Evolutionary conservation across 2,113 vertebrate genomes (phyloP).

Genomic region (Corythoichthys intestinalis): DNA sequence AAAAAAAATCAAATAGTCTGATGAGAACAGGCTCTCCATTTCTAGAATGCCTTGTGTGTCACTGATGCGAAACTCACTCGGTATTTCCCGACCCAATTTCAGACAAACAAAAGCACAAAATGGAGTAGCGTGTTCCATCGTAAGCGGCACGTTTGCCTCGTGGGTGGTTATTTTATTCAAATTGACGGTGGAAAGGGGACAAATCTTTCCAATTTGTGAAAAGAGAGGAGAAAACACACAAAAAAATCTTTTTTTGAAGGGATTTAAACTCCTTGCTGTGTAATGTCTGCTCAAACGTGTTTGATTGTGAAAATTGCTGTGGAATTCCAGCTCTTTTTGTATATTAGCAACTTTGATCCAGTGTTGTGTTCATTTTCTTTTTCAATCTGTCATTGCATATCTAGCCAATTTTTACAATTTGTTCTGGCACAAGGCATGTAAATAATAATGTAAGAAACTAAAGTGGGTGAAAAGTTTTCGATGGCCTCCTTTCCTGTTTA

Average conservation of each 20-base stretch:
- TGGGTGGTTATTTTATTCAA: slow-evolving; percentile 59
- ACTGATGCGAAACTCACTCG: background rate
- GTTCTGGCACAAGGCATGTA: slow-evolving; percentile 71
- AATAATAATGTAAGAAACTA: slow-evolving; percentile 71
- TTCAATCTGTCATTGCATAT: slow-evolving; percentile 47
- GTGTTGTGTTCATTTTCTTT: slow-evolving; percentile 38
- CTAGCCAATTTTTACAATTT: slow-evolving; percentile 46
- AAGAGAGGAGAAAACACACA: background rate
- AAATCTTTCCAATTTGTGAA: slow-evolving; percentile 31
- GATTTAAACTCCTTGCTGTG: slow-evolving; percentile 67
- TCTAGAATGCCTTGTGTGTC: background rate
- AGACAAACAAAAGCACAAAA: slow-evolving; percentile 88
- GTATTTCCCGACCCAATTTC: slow-evolving; percentile 68
- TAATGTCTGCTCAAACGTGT: slow-evolving; percentile 78
- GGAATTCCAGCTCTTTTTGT: slow-evolving; percentile 75
- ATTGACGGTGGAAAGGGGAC: slow-evolving; percentile 26
- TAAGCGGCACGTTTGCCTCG: slow-evolving; percentile 85
- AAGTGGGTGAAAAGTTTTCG: slow-evolving; percentile 66
- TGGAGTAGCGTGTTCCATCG: slow-evolving; percentile 84
- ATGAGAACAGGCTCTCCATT: background rate
- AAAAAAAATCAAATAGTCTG: background rate
- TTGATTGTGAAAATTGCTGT: slow-evolving; percentile 77
- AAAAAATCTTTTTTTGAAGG: slow-evolving; percentile 5
- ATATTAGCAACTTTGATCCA: slow-evolving; percentile 72
- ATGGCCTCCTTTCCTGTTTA: slow-evolving; percentile 57